Percentiles rank a stretch among this genome's conserved stretches.
Evolutionary conservation across 2,797 vertebrate genomes (phyloP).

Genomic region (Apogon talboti): DNA sequence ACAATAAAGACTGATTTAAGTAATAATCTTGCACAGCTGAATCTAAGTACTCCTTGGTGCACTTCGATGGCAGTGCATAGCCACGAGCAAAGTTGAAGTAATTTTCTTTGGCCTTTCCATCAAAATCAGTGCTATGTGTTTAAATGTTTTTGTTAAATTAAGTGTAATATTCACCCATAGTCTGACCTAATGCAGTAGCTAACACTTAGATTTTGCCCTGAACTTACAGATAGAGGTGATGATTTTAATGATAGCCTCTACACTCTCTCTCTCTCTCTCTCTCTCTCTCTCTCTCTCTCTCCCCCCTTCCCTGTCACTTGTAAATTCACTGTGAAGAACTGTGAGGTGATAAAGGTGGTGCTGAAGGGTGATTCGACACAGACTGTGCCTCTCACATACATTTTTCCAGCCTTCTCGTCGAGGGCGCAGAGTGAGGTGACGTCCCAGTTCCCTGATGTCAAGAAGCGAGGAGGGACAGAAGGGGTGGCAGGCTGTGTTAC

Average conservation of each 20-base stretch:
- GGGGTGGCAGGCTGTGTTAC: slow-evolving; percentile 78
- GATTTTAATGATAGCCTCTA: slow-evolving; percentile 31
- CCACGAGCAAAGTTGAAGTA: slow-evolving; percentile 22
- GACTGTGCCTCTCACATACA: slow-evolving; percentile 76
- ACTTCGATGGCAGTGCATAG: slow-evolving; percentile 6
- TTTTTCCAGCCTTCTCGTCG: slow-evolving; percentile 82
- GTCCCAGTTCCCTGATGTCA: slow-evolving; percentile 90
- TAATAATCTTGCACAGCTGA: slow-evolving; percentile 40
- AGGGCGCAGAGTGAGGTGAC: slow-evolving; percentile 84
- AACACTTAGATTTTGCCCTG: slow-evolving; percentile 15
- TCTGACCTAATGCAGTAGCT: slow-evolving; percentile 3
- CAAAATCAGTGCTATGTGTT: slow-evolving; percentile 15
- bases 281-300: too few species aligned
- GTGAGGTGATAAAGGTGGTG: slow-evolving; percentile 10
- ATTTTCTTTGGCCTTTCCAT: slow-evolving; percentile 20
- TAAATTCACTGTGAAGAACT: slow-evolving; percentile 18
- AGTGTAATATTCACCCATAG: slow-evolving; percentile 6
- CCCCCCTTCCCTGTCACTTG: slow-evolving; percentile 14
- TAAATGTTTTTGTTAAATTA: slow-evolving; percentile 19
- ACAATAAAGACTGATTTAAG: slow-evolving; percentile 53
- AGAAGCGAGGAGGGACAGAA: slow-evolving; percentile 82
- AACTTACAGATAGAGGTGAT: slow-evolving; percentile 21
- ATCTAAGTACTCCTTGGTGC: slow-evolving; percentile 32
- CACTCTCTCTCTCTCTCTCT: too few species aligned
- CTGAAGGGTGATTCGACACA: slow-evolving; percentile 21